These are phyloP conservation scores for Cichladusa arquata DNA, from an alignment of 2,113 vertebrate species.

Conservation along the genomic window DNA sequence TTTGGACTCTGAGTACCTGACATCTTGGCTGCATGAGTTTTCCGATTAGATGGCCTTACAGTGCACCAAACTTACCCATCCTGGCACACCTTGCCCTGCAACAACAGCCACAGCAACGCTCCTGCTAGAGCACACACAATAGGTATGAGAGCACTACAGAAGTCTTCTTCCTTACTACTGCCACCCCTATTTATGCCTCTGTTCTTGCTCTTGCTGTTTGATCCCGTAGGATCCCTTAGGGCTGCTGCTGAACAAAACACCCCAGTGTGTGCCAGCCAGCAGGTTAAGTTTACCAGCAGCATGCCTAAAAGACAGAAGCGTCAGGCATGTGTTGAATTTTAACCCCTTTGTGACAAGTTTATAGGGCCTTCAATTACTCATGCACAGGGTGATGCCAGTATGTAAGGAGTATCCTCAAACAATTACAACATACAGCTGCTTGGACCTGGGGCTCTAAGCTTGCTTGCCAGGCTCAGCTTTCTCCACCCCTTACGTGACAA, in stretches of 20 bases:
- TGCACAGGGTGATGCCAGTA: neutral
- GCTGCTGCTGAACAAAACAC: neutral
- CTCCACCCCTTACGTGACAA: fast-evolving
- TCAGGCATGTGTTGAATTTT: neutral
- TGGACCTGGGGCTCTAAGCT: neutral
- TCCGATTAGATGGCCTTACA: neutral
- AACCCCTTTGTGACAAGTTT: neutral
- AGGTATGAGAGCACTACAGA: neutral
- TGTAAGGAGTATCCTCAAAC: neutral
- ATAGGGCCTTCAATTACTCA: neutral
- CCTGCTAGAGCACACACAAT: fast-evolving
- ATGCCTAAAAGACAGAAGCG: neutral
- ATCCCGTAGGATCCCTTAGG: neutral
- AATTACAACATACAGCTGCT: neutral
- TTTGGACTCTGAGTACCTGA: neutral
- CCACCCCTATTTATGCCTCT: neutral
- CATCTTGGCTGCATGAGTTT: neutral
- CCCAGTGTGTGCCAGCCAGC: fast-evolving
- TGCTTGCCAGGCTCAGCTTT: neutral
- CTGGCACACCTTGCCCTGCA: neutral
- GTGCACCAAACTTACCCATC: neutral
- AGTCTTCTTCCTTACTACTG: neutral
- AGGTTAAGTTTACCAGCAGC: neutral
- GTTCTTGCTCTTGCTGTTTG: neutral
- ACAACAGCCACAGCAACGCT: neutral